phyloP scores from a whole-genome alignment of 1,140 invertebrate species.

The Vollenhovia emeryi region DNA sequence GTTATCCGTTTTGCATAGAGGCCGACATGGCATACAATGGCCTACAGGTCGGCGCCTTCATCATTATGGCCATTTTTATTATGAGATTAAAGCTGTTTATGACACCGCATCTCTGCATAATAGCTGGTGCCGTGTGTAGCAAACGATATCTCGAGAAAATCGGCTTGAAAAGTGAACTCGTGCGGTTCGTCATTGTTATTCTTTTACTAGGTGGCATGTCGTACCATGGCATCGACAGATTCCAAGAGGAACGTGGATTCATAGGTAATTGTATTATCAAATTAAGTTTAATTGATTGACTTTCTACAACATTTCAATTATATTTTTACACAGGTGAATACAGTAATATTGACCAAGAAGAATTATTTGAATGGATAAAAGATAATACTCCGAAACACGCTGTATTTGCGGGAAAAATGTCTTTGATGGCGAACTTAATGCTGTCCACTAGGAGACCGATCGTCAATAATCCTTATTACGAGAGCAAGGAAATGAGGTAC shows the following conservation, averaged over 20 bases:
- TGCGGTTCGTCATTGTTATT: slow-evolving; percentile 72
- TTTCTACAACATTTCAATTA: neutral
- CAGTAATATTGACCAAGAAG: slow-evolving; percentile 89
- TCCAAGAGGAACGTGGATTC: slow-evolving; percentile 77
- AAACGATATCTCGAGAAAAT: slow-evolving; percentile 81
- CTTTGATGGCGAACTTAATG: slow-evolving; percentile 92
- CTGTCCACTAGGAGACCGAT: slow-evolving; percentile 91
- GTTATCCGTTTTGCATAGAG: slow-evolving; percentile 83
- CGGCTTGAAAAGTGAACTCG: slow-evolving; percentile 75
- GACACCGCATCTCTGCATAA: slow-evolving; percentile 92
- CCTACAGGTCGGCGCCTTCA: slow-evolving; percentile 89
- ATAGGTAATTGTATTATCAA: slow-evolving; percentile 73
- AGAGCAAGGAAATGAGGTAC: slow-evolving; percentile 89
- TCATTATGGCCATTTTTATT: slow-evolving; percentile 91
- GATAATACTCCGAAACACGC: slow-evolving; percentile 86
- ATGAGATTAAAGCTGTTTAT: slow-evolving; percentile 95
- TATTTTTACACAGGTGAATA: slow-evolving; percentile 87
- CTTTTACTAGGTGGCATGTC: slow-evolving; percentile 80
- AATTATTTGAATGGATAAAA: slow-evolving; percentile 91
- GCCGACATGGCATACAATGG: slow-evolving; percentile 90
- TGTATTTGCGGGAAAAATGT: slow-evolving; percentile 94
- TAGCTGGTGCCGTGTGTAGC: slow-evolving; percentile 88
- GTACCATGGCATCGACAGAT: slow-evolving; percentile 77
- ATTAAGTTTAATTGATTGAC: slow-evolving; percentile 9
- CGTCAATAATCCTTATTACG: slow-evolving; percentile 95